A percentile compares a stretch with the other conserved stretches of the same genome.
These are phyloP conservation scores for Hemibagrus guttatus DNA, from an alignment of 2,797 vertebrate species.

Conservation along the genomic window DNA sequence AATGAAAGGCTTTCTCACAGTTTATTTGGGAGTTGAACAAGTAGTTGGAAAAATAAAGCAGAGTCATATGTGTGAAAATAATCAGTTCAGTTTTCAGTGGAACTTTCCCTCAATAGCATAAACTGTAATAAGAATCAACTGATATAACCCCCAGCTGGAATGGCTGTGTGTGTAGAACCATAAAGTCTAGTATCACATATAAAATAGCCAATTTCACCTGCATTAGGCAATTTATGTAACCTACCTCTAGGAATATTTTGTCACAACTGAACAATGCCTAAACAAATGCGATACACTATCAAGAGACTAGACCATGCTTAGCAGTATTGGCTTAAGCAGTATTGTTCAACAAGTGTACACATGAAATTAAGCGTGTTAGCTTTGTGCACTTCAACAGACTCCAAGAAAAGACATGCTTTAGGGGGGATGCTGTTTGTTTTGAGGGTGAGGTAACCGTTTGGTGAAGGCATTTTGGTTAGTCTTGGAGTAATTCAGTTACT, in stretches of 20 bases:
- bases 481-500: not conserved
- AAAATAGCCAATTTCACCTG: not conserved
- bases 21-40: slow-evolving; percentile 50
- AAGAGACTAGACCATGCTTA: not conserved
- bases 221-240: not conserved
- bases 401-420: not conserved
- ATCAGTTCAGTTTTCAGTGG: slow-evolving; percentile 53
- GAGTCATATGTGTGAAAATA: slow-evolving; percentile 59
- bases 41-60: slow-evolving; percentile 14
- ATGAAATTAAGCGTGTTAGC: not conserved
- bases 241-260: not conserved
- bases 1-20: slow-evolving; percentile 44
- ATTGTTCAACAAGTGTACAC: not conserved
- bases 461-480: not conserved
- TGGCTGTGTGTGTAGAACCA: not conserved
- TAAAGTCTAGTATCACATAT: not conserved
- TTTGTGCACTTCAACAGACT: not conserved
- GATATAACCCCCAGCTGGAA: slow-evolving; percentile 44
- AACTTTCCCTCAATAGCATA: slow-evolving; percentile 56
- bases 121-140: slow-evolving; percentile 45
- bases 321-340: not conserved
- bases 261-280: not conserved
- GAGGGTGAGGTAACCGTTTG: slow-evolving; percentile 14
- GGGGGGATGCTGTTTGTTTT: slow-evolving; percentile 7
- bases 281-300: not conserved